Evolutionary conservation across 2,113 vertebrate species (phyloP), one percentile per base, ranked within the genome.

Genomic region (Oplegnathus fasciatus): DNA sequence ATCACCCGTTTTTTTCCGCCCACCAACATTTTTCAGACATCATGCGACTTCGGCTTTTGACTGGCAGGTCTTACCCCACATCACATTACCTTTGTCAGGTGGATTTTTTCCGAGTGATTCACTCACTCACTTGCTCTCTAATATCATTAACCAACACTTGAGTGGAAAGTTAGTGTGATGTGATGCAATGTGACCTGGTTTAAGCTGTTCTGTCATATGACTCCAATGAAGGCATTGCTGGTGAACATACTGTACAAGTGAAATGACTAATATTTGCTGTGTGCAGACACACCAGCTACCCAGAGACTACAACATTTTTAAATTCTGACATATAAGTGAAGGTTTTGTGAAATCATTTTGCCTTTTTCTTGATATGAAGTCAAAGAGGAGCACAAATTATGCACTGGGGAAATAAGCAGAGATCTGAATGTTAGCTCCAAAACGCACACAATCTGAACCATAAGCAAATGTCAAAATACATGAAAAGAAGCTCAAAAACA

Each of bases 61-160:
- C 30, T 44, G 57, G n/a, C 61, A 32, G 3, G 32, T 3, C 9
- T 69, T 34, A 6, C 30, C 9, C 40, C 32, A 55, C 34, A 42
- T 32, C 34, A n/a, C 10, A 0, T 62, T 17, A 74, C 28, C 55
- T 74, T 71, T 73, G 65, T 61, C 44, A 83, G 69, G 37, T 60
- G 52, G 6, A 72, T 77, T 42, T 70, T 74, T 89, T 80, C 50
- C 44, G 44, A 4, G 34, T 85, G 73, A 88, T 61, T 89, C 80
- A 77, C 4, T 67, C n/a, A 20, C 60, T 84, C 42, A 42, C 18
- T 1, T 2, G 1, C 13, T 7, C 0, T 85, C 75, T 1, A 57
- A 15, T 11, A 42, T 1, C 1, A 22, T 60, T 61, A 22, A 75
- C 34, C 42, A 5, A 46, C 20, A 64, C 14, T 6, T 18, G 46